Percentiles rank a stretch among this genome's conserved stretches.
Conservation (phyloP, 2,113 vertebrate species). For the Aix galericulata region DNA sequence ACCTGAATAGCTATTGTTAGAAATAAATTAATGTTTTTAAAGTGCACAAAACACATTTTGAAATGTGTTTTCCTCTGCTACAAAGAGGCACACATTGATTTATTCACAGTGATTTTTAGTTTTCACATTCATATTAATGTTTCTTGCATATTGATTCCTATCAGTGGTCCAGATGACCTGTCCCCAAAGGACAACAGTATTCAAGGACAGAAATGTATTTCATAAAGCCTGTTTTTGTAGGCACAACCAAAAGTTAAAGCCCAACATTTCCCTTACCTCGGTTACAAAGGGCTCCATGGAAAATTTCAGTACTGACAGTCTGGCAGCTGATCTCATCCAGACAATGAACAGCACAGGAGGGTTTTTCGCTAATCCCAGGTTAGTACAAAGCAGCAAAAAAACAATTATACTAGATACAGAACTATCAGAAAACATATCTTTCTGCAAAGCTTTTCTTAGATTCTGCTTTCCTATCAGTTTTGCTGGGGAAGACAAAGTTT, state of each 20-base stretch:
- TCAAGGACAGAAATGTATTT: neutral
- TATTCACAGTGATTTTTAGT: neutral
- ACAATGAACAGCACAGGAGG: neutral
- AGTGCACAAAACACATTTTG: neutral
- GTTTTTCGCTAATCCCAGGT: neutral
- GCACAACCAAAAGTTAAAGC: neutral
- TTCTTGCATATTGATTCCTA: neutral
- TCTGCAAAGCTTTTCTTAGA: neutral
- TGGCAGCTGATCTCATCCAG: neutral
- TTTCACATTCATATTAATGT: neutral
- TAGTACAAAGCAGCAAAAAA: neutral
- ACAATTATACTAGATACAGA: neutral
- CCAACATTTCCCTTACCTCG: too few species aligned
- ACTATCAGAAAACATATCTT: neutral
- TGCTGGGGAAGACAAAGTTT: neutral
- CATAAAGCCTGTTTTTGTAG: neutral
- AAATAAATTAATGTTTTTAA: neutral
- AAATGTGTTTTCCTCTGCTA: neutral
- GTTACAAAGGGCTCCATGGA: neutral
- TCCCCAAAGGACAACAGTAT: neutral
- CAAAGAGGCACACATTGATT: neutral
- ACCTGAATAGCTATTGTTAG: neutral
- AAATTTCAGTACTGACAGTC: neutral
- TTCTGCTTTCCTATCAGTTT: neutral
- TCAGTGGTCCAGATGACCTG: neutral